Evolutionary conservation across 1,140 invertebrate genomes (phyloP), one percentile per base, ranked within the genome.

Genomic region (Drosophila rufa): DNA sequence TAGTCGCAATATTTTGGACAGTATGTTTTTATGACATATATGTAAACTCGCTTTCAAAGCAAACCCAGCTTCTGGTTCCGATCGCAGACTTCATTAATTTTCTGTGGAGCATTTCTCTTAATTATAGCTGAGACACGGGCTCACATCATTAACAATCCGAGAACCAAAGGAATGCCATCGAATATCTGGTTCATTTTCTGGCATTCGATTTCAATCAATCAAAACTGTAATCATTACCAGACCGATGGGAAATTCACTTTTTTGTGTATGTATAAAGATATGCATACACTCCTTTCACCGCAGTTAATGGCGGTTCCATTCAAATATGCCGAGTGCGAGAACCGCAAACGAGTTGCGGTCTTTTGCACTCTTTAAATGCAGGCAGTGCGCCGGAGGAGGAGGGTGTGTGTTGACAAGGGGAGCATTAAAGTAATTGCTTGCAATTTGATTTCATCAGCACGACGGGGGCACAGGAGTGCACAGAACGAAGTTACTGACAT

Each of bases 401-500:
- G 36, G 11, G 36, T 38, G n/a, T 17, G 51, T 17, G 51, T 36
- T 19, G 36, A 46, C 38, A 75, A 51, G 30, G 60, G 46, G 33
- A 58, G 50, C 80, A 84, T 84, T 90, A 81, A 81, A 81, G 77
- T 87, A 89, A 87, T 87, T 87, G 80, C 71, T 45, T 67, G 68
- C 83, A 80, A 90, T 89, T 90, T 74, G 67, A 87, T 80, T 70
- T 74, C 82, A 75, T 65, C 69, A 60, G 47, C 33, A n/a, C 19
- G 33, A n/a, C 19, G 33, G 17, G 19, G 25, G 5, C 27, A 65
- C 30, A 61, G 61, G n/a, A 46, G 40, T 42, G 33, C 45, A 8
- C 51, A 33, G 42, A 53, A 42, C 61, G 30, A 40, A 42, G 47
- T 50, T 50, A 50, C 51, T 19, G 22, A 56, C n/a, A 59, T 43